Percentiles rank a stretch among this genome's conserved stretches.
These are phyloP conservation scores for Choreutis nemorana DNA, from an alignment of 2,888 invertebrate species.

Conservation along the genomic window DNA sequence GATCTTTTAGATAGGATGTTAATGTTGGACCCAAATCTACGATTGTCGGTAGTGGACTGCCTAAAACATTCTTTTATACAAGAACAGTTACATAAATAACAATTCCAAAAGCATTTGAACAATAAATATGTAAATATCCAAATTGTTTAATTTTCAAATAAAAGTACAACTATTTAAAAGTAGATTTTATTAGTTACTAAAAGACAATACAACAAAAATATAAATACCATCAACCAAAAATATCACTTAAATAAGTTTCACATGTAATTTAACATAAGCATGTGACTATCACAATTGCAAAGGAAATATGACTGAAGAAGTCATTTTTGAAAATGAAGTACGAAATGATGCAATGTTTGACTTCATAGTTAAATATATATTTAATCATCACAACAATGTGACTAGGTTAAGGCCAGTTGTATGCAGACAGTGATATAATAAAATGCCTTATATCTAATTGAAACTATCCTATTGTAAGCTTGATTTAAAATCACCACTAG, in stretches of 20 bases:
- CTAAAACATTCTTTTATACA: slow-evolving; percentile 90
- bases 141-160: no score
- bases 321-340: no score
- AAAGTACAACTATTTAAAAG: slow-evolving; percentile 37
- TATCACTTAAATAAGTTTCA: slow-evolving; percentile 4
- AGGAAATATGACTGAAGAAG: slow-evolving; percentile 15
- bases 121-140: no score
- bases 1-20: slow-evolving; percentile 93
- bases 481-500: no score
- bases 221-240: slow-evolving; percentile 3
- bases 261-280: background rate
- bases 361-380: no score
- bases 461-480: no score
- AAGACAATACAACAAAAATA: slow-evolving; percentile 19
- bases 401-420: no score
- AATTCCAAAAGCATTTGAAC: no score
- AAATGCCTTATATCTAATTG: no score
- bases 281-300: slow-evolving; percentile 7
- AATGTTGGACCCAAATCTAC: slow-evolving; percentile 87
- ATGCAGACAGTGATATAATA: no score
- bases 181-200: slow-evolving; percentile 40
- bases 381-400: no score
- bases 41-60: slow-evolving; percentile 88
- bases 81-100: slow-evolving; percentile 29
- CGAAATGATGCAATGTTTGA: no score